These are phyloP conservation scores for Magallana angulata DNA, from an alignment of 1,140 invertebrate species.

Conservation along the genomic window DNA sequence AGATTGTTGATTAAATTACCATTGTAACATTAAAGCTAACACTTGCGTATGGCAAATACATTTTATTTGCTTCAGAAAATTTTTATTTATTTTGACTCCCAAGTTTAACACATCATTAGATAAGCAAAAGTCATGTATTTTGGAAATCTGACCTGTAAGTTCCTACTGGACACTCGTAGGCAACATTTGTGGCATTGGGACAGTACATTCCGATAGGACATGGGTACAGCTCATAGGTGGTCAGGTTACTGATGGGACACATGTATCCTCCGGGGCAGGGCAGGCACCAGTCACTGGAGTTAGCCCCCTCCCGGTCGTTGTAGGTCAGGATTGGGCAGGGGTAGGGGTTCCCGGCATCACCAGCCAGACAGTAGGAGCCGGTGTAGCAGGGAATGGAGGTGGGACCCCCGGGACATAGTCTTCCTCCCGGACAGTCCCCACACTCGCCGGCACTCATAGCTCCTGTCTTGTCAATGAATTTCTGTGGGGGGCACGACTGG, in stretches of 20 bases:
- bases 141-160: conserved; percentile 72
- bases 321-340: conserved; percentile 71
- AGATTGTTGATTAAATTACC: neutral
- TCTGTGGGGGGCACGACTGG: conserved; percentile 63
- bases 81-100: too few relatives aligned
- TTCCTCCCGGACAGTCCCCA: conserved; percentile 73
- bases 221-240: conserved; percentile 70
- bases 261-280: conserved; percentile 74
- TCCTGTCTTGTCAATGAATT: conserved; percentile 73
- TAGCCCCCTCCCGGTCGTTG: conserved; percentile 69
- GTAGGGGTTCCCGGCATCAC: conserved; percentile 49
- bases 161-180: conserved; percentile 71
- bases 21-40: too few relatives aligned
- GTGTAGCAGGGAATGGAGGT: conserved; percentile 71
- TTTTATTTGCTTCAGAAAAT: too few relatives aligned
- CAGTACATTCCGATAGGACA: conserved; percentile 76
- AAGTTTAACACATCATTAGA: too few relatives aligned
- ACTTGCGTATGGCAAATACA: too few relatives aligned
- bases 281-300: conserved; percentile 68
- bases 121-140: neutral
- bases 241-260: conserved; percentile 71
- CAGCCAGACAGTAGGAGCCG: conserved; percentile 71
- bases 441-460: conserved; percentile 71
- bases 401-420: conserved; percentile 72
- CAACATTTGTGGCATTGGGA: conserved; percentile 65